Evolutionary conservation across 2,113 vertebrate genomes (phyloP), one percentile per base, ranked within the genome.

Genomic region (Gadus macrocephalus): DNA sequence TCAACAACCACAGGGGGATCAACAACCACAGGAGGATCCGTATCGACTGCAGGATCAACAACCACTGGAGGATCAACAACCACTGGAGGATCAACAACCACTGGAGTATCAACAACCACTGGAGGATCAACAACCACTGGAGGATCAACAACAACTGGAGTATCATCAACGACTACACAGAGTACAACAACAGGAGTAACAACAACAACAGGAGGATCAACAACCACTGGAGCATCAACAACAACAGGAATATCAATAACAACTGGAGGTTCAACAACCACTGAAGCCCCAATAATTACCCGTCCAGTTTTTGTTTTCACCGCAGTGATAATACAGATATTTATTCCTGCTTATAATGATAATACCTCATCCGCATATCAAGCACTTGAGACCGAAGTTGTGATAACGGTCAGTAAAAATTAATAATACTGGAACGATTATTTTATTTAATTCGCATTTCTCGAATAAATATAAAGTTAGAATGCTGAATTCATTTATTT

Each of bases 1-100:
- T n/a, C n/a, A n/a, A 55, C 0, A 20, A 42, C 1, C 28, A 69
- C 56, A 3, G 55, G 4, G 20, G 19, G 3, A 0, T 56, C 42
- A 19, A 53, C 67, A 38, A 19, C 59, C n/a, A n/a, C n/a, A n/a
- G n/a, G n/a, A 12, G 58, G 15, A 8, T 60, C n/a, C n/a, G n/a
- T n/a, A n/a, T n/a, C n/a, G n/a, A n/a, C n/a, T n/a, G n/a, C n/a
- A n/a, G n/a, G n/a, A n/a, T n/a, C 58, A 60, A 60, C 58, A 7
- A 60, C n/a, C 9, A 53, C 53, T 53, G 53, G 53, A 7, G 53
- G 2, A 1, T 22, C 17, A 3, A 67, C 65, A n/a, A 53, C 9
- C n/a, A 22, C 35, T 53, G 65, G 7, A 12, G 42, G 6, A 17
- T 15, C 28, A 31, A 31, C 28, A 4, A 69, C 67, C 60, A 69